These are phyloP conservation scores for Melangyna quadrimaculata DNA, from an alignment of 2,888 invertebrate species.

Conservation along the genomic window DNA sequence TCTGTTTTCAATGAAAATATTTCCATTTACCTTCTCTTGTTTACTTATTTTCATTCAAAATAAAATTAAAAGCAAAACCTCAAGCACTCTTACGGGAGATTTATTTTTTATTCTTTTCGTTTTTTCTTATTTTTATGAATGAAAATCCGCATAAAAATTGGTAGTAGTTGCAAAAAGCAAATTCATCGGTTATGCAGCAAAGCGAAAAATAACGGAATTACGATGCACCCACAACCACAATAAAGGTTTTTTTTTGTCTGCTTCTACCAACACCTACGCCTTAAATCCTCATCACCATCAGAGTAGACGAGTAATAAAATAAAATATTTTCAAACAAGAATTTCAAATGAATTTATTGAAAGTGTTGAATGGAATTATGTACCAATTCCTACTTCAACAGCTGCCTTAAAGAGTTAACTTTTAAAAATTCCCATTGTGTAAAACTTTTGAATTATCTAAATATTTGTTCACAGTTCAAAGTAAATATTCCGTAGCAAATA, in stretches of 20 bases:
- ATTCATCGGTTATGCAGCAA: constrained; percentile 38
- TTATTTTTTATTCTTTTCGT: neutral
- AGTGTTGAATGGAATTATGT: constrained; percentile 41
- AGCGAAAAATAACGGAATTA: constrained; percentile 39
- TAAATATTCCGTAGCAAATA: too few relatives aligned
- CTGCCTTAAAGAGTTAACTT: too few relatives aligned
- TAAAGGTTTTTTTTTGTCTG: too few relatives aligned
- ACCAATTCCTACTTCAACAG: too few relatives aligned
- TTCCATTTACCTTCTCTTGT: constrained; percentile 28
- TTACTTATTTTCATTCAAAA: constrained; percentile 7
- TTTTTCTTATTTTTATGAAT: neutral
- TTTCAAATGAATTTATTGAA: constrained; percentile 12
- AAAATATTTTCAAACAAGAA: neutral
- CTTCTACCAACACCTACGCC: neutral
- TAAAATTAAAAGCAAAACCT: constrained; percentile 17
- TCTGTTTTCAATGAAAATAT: constrained; percentile 18
- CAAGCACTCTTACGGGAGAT: constrained; percentile 18
- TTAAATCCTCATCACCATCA: neutral
- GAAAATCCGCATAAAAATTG: constrained; percentile 38
- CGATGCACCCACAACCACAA: neutral
- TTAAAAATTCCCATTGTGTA: too few relatives aligned
- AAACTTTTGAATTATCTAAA: too few relatives aligned
- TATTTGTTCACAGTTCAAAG: too few relatives aligned
- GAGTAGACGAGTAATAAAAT: too few relatives aligned
- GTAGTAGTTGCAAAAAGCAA: neutral